phyloP scores from a whole-genome alignment of 92 coral and sea anemone species.

The Nematostella vectensis region DNA sequence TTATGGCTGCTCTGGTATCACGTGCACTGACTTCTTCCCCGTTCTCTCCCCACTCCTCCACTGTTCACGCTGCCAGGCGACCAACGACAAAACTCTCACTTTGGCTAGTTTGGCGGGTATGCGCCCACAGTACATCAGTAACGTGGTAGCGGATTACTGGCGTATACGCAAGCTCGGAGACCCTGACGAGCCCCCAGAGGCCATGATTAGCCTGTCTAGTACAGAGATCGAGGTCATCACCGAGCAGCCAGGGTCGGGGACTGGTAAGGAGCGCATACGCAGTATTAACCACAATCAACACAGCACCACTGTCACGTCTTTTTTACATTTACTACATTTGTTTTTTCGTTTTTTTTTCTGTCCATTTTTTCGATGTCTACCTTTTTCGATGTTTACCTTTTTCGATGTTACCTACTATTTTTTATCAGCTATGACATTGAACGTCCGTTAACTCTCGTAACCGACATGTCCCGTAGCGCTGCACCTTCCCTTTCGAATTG shows the following conservation, averaged over 20 bases:
- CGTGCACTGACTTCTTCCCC: constrained; percentile 54
- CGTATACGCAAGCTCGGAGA: constrained; percentile 10
- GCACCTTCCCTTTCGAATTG: too few relatives aligned
- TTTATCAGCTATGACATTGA: too few relatives aligned
- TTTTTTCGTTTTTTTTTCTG: too few relatives aligned
- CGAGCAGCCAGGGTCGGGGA: constrained; percentile 32
- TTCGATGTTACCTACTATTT: too few relatives aligned
- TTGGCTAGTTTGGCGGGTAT: constrained; percentile 29
- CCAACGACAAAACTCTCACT: constrained; percentile 23
- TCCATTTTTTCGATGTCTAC: too few relatives aligned
- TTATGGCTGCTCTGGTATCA: constrained; percentile 47
- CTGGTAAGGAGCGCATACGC: too few relatives aligned
- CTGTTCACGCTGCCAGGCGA: constrained; percentile 23
- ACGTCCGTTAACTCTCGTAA: too few relatives aligned
- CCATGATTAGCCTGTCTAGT: constrained; percentile 44
- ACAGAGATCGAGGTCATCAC: constrained; percentile 47
- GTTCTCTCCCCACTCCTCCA: constrained; percentile 17
- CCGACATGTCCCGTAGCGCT: too few relatives aligned
- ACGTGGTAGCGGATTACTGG: constrained; percentile 64
- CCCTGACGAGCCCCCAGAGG: constrained; percentile 26
- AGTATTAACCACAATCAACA: too few relatives aligned
- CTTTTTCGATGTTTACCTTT: too few relatives aligned
- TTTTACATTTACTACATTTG: too few relatives aligned
- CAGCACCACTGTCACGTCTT: too few relatives aligned
- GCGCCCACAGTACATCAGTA: constrained; percentile 56